Evolutionary conservation across 2,797 vertebrate species (phyloP).

Genomic region (Uromys caudimaculatus): DNA sequence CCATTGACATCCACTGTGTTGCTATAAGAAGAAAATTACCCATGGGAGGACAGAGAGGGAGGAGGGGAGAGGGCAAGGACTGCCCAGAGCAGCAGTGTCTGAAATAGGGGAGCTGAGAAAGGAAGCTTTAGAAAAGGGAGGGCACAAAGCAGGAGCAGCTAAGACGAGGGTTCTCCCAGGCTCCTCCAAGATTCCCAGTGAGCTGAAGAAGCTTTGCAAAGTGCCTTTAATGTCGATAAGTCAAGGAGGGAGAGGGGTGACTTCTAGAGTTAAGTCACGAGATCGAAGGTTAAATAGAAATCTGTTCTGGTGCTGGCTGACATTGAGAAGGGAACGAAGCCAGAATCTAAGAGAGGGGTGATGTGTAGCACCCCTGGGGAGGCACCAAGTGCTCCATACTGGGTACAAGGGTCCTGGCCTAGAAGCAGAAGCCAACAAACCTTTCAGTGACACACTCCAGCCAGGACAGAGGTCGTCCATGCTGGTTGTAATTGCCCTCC

Average conservation of each 20-base stretch:
- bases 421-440: constrained; percentile 22
- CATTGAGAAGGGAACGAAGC: not conserved
- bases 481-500: not conserved
- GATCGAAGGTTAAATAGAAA: not conserved
- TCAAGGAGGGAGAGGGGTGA: not conserved
- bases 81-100: constrained; percentile 30
- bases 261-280: constrained; percentile 34
- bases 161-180: not conserved
- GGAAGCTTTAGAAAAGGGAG: not conserved
- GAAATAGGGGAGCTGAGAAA: not conserved
- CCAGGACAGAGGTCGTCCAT: not conserved
- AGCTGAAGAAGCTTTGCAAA: constrained; percentile 43
- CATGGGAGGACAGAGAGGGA: not conserved
- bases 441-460: not conserved
- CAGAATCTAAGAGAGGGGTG: not conserved
- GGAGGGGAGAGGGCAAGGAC: not conserved
- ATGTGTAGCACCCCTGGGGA: not conserved
- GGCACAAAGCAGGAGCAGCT: not conserved
- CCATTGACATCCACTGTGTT: not conserved
- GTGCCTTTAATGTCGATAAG: not conserved
- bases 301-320: not conserved
- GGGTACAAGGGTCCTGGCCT: not conserved
- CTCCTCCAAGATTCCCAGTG: not conserved
- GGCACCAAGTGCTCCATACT: not conserved
- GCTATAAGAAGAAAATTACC: not conserved